These are phyloP conservation scores for Adineta ricciae DNA, from an alignment of 2,888 invertebrate genomes.

Conservation along the genomic window DNA sequence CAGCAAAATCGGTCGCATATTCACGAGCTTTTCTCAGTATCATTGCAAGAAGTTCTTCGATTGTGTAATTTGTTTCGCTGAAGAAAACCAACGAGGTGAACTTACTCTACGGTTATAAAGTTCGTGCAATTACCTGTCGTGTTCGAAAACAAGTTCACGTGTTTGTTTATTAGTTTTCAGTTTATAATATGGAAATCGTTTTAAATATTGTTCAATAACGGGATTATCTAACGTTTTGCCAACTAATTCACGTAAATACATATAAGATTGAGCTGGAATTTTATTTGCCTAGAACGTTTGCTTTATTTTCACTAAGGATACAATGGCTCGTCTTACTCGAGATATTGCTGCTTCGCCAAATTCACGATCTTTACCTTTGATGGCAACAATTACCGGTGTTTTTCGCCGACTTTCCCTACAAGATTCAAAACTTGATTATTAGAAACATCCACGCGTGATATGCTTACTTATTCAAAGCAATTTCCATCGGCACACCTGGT, in stretches of 20 bases:
- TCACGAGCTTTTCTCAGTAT: slow-evolving; percentile 77
- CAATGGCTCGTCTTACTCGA: slow-evolving; percentile 52
- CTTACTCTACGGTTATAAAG: no score
- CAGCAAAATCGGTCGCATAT: slow-evolving; percentile 68
- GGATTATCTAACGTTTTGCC: slow-evolving; percentile 85
- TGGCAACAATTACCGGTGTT: slow-evolving; percentile 74
- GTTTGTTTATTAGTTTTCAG: slow-evolving; percentile 69
- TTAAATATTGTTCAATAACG: slow-evolving; percentile 67
- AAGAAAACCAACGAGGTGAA: slow-evolving; percentile 29
- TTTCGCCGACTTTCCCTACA: slow-evolving; percentile 79
- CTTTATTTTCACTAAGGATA: not conserved
- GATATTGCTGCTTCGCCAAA: slow-evolving; percentile 87
- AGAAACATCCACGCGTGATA: not conserved
- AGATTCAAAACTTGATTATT: not conserved
- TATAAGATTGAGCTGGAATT: slow-evolving; percentile 77
- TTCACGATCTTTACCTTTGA: slow-evolving; percentile 73
- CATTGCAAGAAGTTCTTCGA: slow-evolving; percentile 87
- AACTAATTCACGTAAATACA: slow-evolving; percentile 75
- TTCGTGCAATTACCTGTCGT: slow-evolving; percentile 60
- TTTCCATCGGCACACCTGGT: slow-evolving; percentile 99
- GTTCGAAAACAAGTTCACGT: slow-evolving; percentile 70
- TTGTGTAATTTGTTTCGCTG: slow-evolving; percentile 63
- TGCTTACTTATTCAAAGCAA: slow-evolving; percentile 73
- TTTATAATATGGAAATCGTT: slow-evolving; percentile 77
- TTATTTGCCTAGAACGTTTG: slow-evolving; percentile 48